These are phyloP conservation scores for Pandemis corylana DNA, from an alignment of 2,888 invertebrate genomes.

Conservation along the genomic window DNA sequence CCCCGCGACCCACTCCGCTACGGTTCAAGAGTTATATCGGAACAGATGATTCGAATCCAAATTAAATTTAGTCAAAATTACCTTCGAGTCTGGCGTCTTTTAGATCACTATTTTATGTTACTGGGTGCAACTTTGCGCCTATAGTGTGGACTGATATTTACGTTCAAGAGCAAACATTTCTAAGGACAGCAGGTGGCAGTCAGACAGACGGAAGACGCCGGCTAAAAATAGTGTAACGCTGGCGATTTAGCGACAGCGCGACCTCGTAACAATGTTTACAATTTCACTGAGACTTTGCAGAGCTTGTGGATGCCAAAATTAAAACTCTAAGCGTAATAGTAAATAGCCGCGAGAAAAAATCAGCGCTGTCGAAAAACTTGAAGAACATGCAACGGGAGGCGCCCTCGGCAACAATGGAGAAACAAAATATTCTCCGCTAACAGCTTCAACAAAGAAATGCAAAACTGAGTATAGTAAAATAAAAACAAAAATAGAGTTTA, in stretches of 20 bases:
- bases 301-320: constrained; percentile 42
- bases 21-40: constrained; percentile 68
- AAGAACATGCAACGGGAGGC: not conserved
- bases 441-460: no score
- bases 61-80: constrained; percentile 57
- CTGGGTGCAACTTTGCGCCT: constrained; percentile 1
- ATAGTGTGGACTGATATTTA: constrained; percentile 42
- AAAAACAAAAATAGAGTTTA: no score
- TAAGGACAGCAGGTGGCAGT: constrained; percentile 72
- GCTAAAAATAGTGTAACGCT: constrained; percentile 76
- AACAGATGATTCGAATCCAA: constrained; percentile 66
- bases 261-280: constrained; percentile 80
- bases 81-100: constrained; percentile 48
- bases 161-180: constrained; percentile 49
- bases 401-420: no score
- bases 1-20: constrained; percentile 77
- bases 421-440: no score
- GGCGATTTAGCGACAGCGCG: constrained; percentile 77
- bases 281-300: constrained; percentile 66
- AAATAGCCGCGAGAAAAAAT: constrained; percentile 8
- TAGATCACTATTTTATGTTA: constrained; percentile 1
- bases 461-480: no score
- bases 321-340: constrained; percentile 27
- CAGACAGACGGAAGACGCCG: constrained; percentile 81
- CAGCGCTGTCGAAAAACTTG: not conserved